Conservation (phyloP, 2,113 vertebrate species). For the Formicarius rufipectus region DNA sequence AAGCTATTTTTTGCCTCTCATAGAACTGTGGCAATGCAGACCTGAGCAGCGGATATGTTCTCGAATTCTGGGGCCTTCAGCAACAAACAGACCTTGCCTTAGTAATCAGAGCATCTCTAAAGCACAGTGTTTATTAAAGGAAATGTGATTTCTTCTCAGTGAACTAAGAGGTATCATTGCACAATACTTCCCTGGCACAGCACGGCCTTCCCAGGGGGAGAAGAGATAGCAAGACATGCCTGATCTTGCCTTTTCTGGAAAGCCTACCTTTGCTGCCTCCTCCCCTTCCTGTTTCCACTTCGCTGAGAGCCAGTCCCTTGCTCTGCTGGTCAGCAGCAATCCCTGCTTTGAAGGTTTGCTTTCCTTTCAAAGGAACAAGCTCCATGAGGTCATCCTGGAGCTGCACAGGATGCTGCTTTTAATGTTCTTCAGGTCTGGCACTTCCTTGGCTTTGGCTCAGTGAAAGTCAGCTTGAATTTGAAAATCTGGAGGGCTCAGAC, state of each 20-base stretch:
- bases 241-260: conserved; percentile 63
- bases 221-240: conserved; percentile 26
- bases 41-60: background rate
- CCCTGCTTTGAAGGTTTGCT: background rate
- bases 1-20: background rate
- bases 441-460: background rate
- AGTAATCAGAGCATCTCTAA: conserved; percentile 26
- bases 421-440: background rate
- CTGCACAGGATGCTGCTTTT: background rate
- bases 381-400: conserved; percentile 13
- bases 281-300: conserved; percentile 65
- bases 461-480: background rate
- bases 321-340: conserved; percentile 34
- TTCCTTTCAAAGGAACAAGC: conserved; percentile 21
- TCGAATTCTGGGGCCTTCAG: background rate
- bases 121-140: background rate
- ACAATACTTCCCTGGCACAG: background rate
- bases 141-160: conserved; percentile 22
- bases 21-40: background rate
- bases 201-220: conserved; percentile 5
- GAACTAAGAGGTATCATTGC: background rate
- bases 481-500: background rate
- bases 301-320: background rate
- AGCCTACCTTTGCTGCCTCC: conserved; percentile 51
- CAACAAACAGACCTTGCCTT: background rate